Evolutionary conservation across 1,140 invertebrate genomes (phyloP), one percentile per base, ranked within the genome.

Genomic region (Halictus rubicundus): DNA sequence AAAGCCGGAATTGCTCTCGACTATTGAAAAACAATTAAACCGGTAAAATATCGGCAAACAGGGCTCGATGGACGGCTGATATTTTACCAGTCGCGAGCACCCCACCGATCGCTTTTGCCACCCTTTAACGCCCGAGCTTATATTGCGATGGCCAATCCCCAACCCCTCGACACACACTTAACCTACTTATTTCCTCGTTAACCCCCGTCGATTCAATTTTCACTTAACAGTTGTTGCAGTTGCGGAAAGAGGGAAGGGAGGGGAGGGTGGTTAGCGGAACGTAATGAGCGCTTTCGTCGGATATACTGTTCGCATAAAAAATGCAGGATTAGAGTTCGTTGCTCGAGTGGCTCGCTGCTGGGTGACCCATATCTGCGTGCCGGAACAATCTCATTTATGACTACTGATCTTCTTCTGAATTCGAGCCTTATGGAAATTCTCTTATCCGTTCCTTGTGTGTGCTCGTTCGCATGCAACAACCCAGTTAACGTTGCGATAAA

Each of bases 21-120:
- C 91, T 88, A 91, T 91, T 89, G 90, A 91, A 92, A 92, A 91
- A 91, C 90, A 92, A 92, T 92, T 91, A 91, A 92, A 90, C 84
- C 77, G 70, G 86, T 92, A 90, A 92, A 91, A 91, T 92, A 92
- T 91, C 83, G 89, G 75, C 89, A 87, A 91, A 91, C 89, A 90
- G 78, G 73, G 85, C 68, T 88, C 86, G 89, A 89, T 87, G 76
- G 88, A 90, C 88, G 86, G 83, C 81, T 90, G 88, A 92, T 91
- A 92, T 91, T 91, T 90, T 90, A 91, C 89, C 89, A 87, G 61
- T 37, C 63, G 54, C n/a, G 21, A 25, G 37, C 3, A 32, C 9
- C 69, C 4, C 54, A 23, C 9, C 69, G 39, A 59, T n/a, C 52
- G 32, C 25, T 68, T 57, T 21, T 46, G 49, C n/a, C n/a, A 46